These are phyloP conservation scores for Rhyacichthys aspro DNA, from an alignment of 2,797 vertebrate species.

Conservation along the genomic window DNA sequence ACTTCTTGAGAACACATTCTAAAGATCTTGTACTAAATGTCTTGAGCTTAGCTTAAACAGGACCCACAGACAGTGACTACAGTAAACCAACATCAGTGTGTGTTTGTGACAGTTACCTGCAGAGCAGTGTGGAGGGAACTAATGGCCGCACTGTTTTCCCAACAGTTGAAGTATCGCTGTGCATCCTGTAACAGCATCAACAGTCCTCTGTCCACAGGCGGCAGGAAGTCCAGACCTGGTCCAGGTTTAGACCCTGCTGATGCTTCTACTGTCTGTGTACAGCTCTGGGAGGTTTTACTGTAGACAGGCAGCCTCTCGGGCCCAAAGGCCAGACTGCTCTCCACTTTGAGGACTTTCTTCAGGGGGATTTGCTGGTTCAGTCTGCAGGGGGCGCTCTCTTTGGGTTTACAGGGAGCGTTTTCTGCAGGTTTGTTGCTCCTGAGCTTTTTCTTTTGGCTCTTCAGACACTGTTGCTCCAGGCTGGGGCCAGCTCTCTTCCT, in stretches of 20 bases:
- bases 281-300: conserved; percentile 15
- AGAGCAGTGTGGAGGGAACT: conserved; percentile 68
- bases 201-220: conserved; percentile 74
- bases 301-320: conserved; percentile 72
- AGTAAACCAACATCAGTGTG: conserved; percentile 27
- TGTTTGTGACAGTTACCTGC: conserved; percentile 54
- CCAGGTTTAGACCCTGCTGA: not conserved
- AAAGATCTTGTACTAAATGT: too few species aligned
- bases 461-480: not conserved
- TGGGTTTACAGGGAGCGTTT: not conserved
- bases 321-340: conserved; percentile 72
- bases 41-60: too few species aligned
- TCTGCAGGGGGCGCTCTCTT: not conserved
- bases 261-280: not conserved
- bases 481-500: not conserved
- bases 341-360: conserved; percentile 66
- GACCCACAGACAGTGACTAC: too few species aligned
- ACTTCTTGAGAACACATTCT: too few species aligned
- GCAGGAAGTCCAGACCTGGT: conserved; percentile 59
- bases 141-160: conserved; percentile 71
- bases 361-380: conserved; percentile 40
- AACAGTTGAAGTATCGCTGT: conserved; percentile 70
- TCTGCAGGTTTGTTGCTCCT: not conserved
- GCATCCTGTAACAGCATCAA: conserved; percentile 71
- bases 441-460: not conserved